These are phyloP conservation scores for Stegodyphus dumicola DNA, from an alignment of 1,140 invertebrate species.

Conservation along the genomic window DNA sequence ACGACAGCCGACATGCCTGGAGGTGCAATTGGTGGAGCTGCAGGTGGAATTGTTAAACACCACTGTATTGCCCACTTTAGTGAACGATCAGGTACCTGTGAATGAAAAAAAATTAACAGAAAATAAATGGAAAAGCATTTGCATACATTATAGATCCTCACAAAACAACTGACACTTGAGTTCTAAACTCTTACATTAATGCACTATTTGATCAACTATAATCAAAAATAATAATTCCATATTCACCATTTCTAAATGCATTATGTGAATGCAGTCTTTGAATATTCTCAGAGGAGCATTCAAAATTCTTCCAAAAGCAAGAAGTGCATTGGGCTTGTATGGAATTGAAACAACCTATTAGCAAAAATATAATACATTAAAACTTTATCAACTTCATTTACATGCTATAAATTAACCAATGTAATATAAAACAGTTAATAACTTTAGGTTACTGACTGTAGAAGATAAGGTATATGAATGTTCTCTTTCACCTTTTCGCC, in stretches of 20 bases:
- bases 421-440: too few species aligned
- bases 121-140: neutral
- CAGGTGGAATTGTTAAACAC: slow-evolving; percentile 89
- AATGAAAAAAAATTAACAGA: neutral
- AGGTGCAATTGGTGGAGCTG: slow-evolving; percentile 80
- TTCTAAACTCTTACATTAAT: neutral
- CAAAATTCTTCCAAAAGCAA: slow-evolving; percentile 84
- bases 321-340: slow-evolving; percentile 87
- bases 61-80: slow-evolving; percentile 88
- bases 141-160: neutral
- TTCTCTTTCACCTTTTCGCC: too few species aligned
- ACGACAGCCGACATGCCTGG: slow-evolving; percentile 86
- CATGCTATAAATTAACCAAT: too few species aligned
- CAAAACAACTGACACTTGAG: neutral
- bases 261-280: slow-evolving; percentile 91
- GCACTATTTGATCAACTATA: neutral
- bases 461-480: too few species aligned
- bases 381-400: neutral
- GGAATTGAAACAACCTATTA: slow-evolving; percentile 75
- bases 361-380: neutral
- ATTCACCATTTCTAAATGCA: slow-evolving; percentile 81
- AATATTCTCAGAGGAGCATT: slow-evolving; percentile 85
- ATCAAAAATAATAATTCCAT: too few species aligned
- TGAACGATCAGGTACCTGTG: slow-evolving; percentile 73
- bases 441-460: too few species aligned